Base-by-base conservation (phyloP, 2,797 vertebrate genomes). In the Crocodylus rhombifer region DNA sequence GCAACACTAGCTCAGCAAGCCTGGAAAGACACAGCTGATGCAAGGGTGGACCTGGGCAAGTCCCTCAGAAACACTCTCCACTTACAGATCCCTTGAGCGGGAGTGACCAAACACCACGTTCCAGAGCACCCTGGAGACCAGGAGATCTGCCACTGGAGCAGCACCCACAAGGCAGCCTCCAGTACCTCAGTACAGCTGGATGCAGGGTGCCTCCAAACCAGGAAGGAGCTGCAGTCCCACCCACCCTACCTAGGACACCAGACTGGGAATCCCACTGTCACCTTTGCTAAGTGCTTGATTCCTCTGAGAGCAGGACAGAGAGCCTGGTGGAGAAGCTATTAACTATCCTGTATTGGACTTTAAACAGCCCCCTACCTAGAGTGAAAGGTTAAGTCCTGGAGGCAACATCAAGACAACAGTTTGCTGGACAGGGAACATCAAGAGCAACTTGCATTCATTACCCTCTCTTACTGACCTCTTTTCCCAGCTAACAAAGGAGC, bases 361-460 rank as follows among this genome's bases (percentile, higher is more conserved):
- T 26, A 28, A 77, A 69, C 6, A 84, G 23, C 51, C 18, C 4
- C n/a, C 1, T 0, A 4, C 0, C 0, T 14, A 71, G 11, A 13
- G 69, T 30, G 21, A 86, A 60, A 51, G 14, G 15, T 4, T 4
- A 14, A 62, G 14, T 55, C 28, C 33, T 36, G 18, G 4, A 33
- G 57, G 57, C 4, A 9, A 77, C 1, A 13, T 26, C 28, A 0
- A 2, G 36, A 65, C 6, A 77, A 14, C 6, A n/a, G 57, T 25
- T 51, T 67, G 80, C 14, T 56, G 30, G 74, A 79, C 4, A 57
- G 55, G 28, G 74, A 58, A 55, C 17, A n/a, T 4, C 18, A 28
- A 57, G 21, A 86, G 71, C 56, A 26, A 67, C 0, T 0, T 13
- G 4, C 51, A n/a, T 56, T 26, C 5, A 10, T 25, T 28, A 15